Percentiles rank a stretch among this genome's conserved stretches.
Evolutionary conservation across 2,113 vertebrate species (phyloP).

Genomic region (Scartelaos histophorus): DNA sequence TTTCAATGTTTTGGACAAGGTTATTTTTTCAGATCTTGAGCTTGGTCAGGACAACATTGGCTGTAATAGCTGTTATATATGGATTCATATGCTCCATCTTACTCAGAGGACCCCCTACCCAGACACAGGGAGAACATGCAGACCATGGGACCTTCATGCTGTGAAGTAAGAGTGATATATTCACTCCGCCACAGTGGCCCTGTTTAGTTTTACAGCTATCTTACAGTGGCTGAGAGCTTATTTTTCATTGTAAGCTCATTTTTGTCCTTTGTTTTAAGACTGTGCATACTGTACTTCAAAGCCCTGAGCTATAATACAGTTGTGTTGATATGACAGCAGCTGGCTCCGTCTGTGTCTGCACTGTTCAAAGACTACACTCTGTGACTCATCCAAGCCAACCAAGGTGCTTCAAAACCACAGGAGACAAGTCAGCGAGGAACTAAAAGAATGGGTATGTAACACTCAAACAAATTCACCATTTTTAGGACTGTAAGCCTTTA

Average conservation of each 20-base stretch:
- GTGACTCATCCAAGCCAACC: constrained; percentile 35
- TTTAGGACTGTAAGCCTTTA: too few species aligned
- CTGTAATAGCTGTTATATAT: too few species aligned
- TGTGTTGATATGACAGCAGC: constrained; percentile 36
- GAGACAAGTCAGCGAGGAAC: constrained; percentile 43
- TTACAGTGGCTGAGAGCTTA: not conserved
- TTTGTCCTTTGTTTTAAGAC: not conserved
- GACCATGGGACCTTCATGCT: not conserved
- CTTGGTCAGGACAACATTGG: too few species aligned
- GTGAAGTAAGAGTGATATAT: not conserved
- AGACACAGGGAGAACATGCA: not conserved
- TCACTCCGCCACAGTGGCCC: not conserved
- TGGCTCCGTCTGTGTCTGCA: constrained; percentile 22
- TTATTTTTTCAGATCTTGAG: too few species aligned
- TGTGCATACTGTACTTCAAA: not conserved
- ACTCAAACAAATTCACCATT: not conserved
- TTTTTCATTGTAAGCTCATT: not conserved
- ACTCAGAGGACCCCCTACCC: not conserved
- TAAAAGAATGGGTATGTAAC: not conserved
- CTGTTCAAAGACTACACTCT: constrained; percentile 22
- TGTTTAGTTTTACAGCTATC: not conserved
- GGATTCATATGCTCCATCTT: too few species aligned
- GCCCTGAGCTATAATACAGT: not conserved
- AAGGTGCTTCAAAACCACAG: constrained; percentile 43
- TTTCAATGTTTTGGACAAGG: too few species aligned